Conservation (phyloP, 2,113 vertebrate species). For the Dendrocopos noguchii region DNA sequence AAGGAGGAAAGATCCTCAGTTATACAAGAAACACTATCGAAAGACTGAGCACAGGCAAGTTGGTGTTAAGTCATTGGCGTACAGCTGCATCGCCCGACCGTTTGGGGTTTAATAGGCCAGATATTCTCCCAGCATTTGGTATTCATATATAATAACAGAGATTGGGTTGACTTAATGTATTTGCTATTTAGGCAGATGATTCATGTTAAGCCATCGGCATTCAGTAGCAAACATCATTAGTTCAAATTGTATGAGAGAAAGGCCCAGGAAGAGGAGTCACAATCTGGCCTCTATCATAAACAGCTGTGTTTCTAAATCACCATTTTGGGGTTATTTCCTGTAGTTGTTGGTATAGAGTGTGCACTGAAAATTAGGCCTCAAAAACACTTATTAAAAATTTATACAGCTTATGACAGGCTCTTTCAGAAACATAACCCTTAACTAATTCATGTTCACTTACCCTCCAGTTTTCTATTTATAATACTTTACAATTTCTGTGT, state of each 20-base stretch:
- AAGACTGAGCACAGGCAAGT: not conserved
- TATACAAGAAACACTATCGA: not conserved
- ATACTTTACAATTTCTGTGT: constrained; percentile 83
- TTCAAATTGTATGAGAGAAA: constrained; percentile 63
- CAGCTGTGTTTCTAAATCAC: constrained; percentile 68
- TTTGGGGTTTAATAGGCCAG: constrained; percentile 62
- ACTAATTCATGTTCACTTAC: constrained; percentile 86
- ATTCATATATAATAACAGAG: constrained; percentile 59
- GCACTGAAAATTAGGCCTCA: constrained; percentile 77
- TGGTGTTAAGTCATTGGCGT: not conserved
- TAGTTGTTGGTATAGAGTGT: constrained; percentile 72
- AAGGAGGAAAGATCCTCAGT: not conserved
- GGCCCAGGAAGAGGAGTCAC: constrained; percentile 50
- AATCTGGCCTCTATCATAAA: constrained; percentile 69
- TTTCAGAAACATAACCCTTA: constrained; percentile 81
- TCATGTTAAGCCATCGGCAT: constrained; percentile 61
- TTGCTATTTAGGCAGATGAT: constrained; percentile 68
- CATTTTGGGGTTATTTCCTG: constrained; percentile 61
- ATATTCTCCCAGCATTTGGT: constrained; percentile 63
- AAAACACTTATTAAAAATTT: constrained; percentile 86
- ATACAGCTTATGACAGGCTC: constrained; percentile 80
- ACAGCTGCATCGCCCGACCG: constrained; percentile 28
- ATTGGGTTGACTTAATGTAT: constrained; percentile 70
- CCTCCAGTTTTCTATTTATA: constrained; percentile 85
- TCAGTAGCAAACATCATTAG: constrained; percentile 69